Evolutionary conservation across 1,140 invertebrate genomes (phyloP).

Genomic region (Cardiocondyla obscurior): DNA sequence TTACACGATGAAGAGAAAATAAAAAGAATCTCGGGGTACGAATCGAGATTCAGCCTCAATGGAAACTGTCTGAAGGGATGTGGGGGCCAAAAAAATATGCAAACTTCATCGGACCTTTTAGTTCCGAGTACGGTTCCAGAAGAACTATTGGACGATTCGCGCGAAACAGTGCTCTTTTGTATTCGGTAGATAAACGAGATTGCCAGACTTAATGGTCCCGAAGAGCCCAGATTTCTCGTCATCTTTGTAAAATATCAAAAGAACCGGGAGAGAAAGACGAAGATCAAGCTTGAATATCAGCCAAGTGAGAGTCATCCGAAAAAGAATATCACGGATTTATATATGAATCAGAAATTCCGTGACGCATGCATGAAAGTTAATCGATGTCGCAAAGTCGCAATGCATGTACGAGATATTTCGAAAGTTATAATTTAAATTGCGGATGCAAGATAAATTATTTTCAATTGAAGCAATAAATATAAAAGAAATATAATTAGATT

Average conservation of each 20-base stretch:
- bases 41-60: constrained; percentile 21
- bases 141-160: constrained; percentile 45
- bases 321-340: neutral
- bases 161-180: constrained; percentile 57
- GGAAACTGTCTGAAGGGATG: constrained; percentile 7
- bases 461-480: neutral
- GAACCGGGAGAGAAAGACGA: neutral
- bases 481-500: neutral
- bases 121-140: constrained; percentile 48
- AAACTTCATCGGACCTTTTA: constrained; percentile 49
- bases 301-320: neutral
- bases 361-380: neutral
- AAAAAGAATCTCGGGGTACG: neutral
- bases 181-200: constrained; percentile 47
- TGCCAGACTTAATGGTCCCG: constrained; percentile 41
- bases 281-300: neutral
- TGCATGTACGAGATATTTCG: neutral
- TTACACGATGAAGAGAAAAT: neutral
- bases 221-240: constrained; percentile 41
- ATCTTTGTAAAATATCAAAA: constrained; percentile 35
- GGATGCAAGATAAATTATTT: neutral
- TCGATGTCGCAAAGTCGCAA: constrained; percentile 3
- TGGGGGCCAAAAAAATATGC: constrained; percentile 44
- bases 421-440: neutral
- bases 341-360: neutral